Evolutionary conservation across 2,113 vertebrate species (phyloP), one percentile per base, ranked within the genome.

Genomic region (Bujurquina vittata): DNA sequence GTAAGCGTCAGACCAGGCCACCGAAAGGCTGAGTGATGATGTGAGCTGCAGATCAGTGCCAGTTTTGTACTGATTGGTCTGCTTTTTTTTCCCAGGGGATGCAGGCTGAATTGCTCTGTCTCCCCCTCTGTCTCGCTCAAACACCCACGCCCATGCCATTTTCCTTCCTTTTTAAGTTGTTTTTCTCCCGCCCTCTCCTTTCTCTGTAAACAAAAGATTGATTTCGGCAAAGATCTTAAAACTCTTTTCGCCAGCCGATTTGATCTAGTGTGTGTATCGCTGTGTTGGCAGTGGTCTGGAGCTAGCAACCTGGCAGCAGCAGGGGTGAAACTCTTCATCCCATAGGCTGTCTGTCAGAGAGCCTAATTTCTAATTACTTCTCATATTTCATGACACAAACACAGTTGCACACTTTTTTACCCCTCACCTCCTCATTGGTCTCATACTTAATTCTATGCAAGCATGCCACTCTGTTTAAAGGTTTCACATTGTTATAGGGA

Each of bases 291-390:
- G 73, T 81, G 83, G 88, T 93, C 85, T 4, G 78, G 83, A 89
- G 84, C 80, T 78, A 85, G 94, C 92, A 94, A 90, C 94, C 91
- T 86, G 62, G 94, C 90, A 93, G 95, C 93, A 87, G 84, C 88
- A 84, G 77, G 74, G 82, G 77, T 90, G 60, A 84, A 91, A 84
- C 61, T 90, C 90, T 88, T 90, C 84, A 92, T 92, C 91, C 90
- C 81, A 87, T 78, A 92, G 92, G 81, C 92, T 93, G 91, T 91
- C 91, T 92, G 91, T 84, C 83, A 84, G 69, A 73, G 83, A 81
- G 63, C 40, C 77, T 1, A n/a, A 54, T 85, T 52, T 77, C 35
- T 84, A 4, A 26, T 26, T 26, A 26, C 6, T 33, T 35, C 61
- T 77, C 79, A 83, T 85, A 86, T 85, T 73, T 79, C 74, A 78